Percentiles rank a stretch among this genome's conserved stretches.
phyloP scores from a whole-genome alignment of 1,140 invertebrate species.

The Drosophila auraria region DNA sequence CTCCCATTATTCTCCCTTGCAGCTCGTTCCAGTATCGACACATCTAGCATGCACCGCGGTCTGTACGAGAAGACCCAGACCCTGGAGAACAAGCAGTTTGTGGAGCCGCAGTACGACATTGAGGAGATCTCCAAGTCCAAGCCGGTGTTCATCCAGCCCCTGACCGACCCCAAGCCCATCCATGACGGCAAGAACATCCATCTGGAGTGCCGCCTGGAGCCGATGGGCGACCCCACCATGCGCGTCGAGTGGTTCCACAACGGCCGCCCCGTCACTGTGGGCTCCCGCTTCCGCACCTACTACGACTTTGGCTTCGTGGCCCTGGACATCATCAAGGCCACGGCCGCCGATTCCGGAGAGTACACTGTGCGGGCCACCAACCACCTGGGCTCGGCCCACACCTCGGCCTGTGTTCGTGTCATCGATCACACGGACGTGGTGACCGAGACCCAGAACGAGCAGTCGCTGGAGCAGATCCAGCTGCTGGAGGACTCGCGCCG shows the following conservation, averaged over 20 bases:
- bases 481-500: constrained; percentile 95
- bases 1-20: neutral
- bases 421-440: constrained; percentile 94
- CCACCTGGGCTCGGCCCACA: constrained; percentile 95
- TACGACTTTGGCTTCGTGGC: constrained; percentile 97
- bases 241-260: constrained; percentile 98
- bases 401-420: constrained; percentile 94
- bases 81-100: constrained; percentile 93
- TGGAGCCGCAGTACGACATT: constrained; percentile 94
- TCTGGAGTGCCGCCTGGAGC: constrained; percentile 95
- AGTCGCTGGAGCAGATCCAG: constrained; percentile 97
- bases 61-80: constrained; percentile 95
- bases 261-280: constrained; percentile 93
- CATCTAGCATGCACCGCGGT: constrained; percentile 93
- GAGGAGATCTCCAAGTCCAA: constrained; percentile 97
- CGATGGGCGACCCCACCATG: constrained; percentile 98
- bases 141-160: constrained; percentile 94
- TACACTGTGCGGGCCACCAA: constrained; percentile 97
- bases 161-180: constrained; percentile 92
- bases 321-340: constrained; percentile 94
- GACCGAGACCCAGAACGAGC: constrained; percentile 97
- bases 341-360: constrained; percentile 95
- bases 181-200: constrained; percentile 96
- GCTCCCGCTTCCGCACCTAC: constrained; percentile 96
- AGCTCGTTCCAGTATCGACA: constrained; percentile 95